phyloP scores from a whole-genome alignment of 1,140 invertebrate genomes.

The Oncopeltus fasciatus region DNA sequence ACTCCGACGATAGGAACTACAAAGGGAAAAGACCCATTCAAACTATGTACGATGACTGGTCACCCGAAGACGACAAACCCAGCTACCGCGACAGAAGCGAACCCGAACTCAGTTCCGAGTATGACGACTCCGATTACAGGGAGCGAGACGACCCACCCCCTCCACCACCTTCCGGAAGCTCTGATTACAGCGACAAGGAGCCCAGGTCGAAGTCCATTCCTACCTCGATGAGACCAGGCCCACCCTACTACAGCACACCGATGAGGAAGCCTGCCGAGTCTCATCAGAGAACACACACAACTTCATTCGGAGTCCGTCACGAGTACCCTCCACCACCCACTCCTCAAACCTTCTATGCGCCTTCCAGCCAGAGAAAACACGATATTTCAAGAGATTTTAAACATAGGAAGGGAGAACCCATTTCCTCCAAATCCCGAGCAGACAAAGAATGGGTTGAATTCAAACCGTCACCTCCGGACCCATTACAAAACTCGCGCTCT shows the following conservation, averaged over 20 bases:
- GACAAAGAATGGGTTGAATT: background rate
- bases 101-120: background rate
- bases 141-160: background rate
- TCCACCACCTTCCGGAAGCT: background rate
- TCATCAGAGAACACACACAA: background rate
- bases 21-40: background rate
- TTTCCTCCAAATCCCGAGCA: background rate
- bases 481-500: background rate
- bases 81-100: background rate
- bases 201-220: background rate
- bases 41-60: constrained; percentile 13
- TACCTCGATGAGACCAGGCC: background rate
- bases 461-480: background rate
- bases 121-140: background rate
- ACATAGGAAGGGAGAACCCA: background rate
- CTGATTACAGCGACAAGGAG: background rate
- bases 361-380: background rate
- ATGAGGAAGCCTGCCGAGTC: background rate
- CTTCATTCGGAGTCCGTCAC: background rate
- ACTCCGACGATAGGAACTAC: background rate
- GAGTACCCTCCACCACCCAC: background rate
- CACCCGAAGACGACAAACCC: constrained; percentile 7
- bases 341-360: background rate
- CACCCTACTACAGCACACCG: background rate
- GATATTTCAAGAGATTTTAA: background rate